Evolutionary conservation across 2,113 vertebrate genomes (phyloP), one percentile per base, ranked within the genome.

Genomic region (Lates calcarifer): DNA sequence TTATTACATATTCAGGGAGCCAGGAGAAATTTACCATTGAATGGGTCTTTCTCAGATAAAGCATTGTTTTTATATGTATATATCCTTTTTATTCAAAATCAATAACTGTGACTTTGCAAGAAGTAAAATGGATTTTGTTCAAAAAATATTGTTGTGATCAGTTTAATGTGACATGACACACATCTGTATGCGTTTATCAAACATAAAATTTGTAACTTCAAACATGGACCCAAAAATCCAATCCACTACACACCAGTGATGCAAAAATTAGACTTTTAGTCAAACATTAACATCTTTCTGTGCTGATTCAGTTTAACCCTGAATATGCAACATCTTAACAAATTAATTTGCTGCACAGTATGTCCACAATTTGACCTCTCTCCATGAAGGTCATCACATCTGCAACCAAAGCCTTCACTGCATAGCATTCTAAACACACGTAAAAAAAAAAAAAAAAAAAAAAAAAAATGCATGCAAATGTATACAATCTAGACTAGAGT

Each of bases 311-410:
- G n/a, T 60, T n/a, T 9, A 29, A 5, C 8, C 29, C 35, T 24
- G 5, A 60, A 47, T 35, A 11, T 28, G 35, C 18, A 4, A 29
- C 60, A 31, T 39, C 4, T 5, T 6, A 29, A 28, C 17, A 14
- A 29, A 74, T 15, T 26, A 3, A 47, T 29, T 8, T 57, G 49
- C 39, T 45, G 47, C n/a, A 12, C 14, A 43, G 61, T 29, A 35
- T 15, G 9, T 29, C 64, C 53, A 64, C 45, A 55, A 11, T 22
- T 17, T 74, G 73, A 81, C 66, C 67, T 80, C 31, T 57, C 28
- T 35, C 5, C 39, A 18, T 37, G 9, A 73, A 81, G 68, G 77
- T 81, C 67, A 69, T 24, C 29, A 22, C 58, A 51, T 58, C 10
- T 28, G 1, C n/a, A 78, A 47, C 24, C 35, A 20, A 24, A 18